These are phyloP conservation scores for Karalla daura DNA, from an alignment of 2,797 vertebrate species.

Conservation along the genomic window DNA sequence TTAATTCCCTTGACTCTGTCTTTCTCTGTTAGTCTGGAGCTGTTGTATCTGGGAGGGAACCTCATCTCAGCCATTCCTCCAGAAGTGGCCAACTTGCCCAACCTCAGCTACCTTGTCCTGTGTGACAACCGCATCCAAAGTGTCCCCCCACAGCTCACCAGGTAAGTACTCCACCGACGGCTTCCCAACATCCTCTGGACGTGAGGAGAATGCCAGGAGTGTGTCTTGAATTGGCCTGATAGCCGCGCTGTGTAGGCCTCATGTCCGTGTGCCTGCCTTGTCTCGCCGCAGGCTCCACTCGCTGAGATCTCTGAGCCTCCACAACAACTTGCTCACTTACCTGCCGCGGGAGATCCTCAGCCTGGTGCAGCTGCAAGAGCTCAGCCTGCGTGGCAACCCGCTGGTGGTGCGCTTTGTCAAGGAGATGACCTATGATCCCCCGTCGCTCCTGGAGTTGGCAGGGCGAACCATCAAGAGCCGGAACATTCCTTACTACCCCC, in stretches of 20 bases:
- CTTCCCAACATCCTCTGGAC: not conserved
- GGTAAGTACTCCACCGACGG: constrained; percentile 74
- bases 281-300: constrained; percentile 88
- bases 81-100: constrained; percentile 93
- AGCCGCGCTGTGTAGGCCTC: not conserved
- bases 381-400: constrained; percentile 97
- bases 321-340: constrained; percentile 97
- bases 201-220: too few species aligned
- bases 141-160: constrained; percentile 95
- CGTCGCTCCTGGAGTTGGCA: constrained; percentile 93
- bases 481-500: constrained; percentile 87
- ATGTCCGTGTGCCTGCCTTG: not conserved
- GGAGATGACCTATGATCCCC: constrained; percentile 95
- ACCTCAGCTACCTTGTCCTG: constrained; percentile 93
- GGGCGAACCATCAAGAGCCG: constrained; percentile 92
- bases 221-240: not conserved
- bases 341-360: constrained; percentile 97
- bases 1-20: too few species aligned
- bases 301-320: constrained; percentile 95
- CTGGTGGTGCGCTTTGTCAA: constrained; percentile 98
- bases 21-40: constrained; percentile 88
- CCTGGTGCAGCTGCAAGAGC: constrained; percentile 94
- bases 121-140: constrained; percentile 99
- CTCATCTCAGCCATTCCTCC: constrained; percentile 94
- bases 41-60: constrained; percentile 97